Evolutionary conservation across 2,113 vertebrate species (phyloP).

Genomic region (Cygnus buccinator): DNA sequence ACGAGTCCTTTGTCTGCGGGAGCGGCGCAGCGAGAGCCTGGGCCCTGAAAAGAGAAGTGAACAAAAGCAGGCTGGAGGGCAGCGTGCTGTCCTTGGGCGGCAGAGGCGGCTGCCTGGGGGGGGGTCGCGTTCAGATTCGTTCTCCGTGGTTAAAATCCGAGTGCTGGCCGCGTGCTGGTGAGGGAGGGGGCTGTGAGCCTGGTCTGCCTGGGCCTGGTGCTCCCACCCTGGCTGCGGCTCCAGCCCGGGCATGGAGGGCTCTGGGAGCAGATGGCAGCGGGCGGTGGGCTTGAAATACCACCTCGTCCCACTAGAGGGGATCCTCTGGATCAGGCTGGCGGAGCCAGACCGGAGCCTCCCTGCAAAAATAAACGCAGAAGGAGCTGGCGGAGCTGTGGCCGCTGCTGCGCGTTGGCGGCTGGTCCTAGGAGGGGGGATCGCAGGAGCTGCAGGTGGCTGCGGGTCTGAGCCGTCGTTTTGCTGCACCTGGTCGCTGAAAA

Average conservation of each 20-base stretch:
- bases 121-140: not conserved
- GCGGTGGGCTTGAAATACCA: conserved; percentile 56
- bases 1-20: not conserved
- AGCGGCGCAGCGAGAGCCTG: not conserved
- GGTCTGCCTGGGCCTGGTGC: no score
- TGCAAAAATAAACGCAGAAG: no score
- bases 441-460: not conserved
- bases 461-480: rapidly evolving
- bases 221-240: not conserved
- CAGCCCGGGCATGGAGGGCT: not conserved
- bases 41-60: no score
- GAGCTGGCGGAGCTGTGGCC: not conserved
- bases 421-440: not conserved
- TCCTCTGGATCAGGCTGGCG: not conserved
- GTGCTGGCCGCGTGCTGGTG: no score
- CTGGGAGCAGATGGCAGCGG: not conserved
- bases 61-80: not conserved
- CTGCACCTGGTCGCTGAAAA: not conserved
- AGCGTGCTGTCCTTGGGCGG: not conserved
- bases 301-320: conserved; percentile 69
- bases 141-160: not conserved
- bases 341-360: no score
- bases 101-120: not conserved
- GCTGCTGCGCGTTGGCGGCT: not conserved
- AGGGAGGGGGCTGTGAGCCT: no score